Conservation (phyloP, 1,140 invertebrate genomes). For the Drosophila trapezifrons region DNA sequence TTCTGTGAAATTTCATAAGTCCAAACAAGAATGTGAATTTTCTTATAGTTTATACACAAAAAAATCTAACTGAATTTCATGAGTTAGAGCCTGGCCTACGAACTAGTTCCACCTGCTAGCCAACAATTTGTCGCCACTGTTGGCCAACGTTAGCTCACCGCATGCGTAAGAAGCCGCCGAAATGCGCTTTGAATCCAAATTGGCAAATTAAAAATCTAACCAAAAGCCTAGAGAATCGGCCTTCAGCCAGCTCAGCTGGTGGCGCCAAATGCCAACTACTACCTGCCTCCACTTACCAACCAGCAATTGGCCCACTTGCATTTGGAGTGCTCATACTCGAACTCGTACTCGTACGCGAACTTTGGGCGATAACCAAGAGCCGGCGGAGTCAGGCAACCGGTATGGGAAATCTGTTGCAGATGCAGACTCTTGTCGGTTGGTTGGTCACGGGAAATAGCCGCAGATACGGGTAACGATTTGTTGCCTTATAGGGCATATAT, state of each 20-base stretch:
- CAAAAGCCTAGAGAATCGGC: constrained; percentile 49
- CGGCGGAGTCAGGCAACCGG: constrained; percentile 57
- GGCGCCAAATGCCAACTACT: constrained; percentile 28
- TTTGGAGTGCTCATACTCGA: constrained; percentile 13
- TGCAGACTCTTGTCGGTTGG: constrained; percentile 50
- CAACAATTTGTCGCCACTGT: neutral
- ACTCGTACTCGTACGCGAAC: constrained; percentile 15
- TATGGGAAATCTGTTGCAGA: constrained; percentile 41
- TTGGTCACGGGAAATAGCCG: constrained; percentile 46
- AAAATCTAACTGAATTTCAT: neutral
- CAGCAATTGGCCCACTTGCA: constrained; percentile 61
- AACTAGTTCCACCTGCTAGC: constrained; percentile 35
- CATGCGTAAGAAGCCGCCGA: constrained; percentile 19
- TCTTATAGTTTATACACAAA: no score
- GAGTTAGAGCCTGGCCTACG: neutral
- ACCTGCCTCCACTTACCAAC: constrained; percentile 7
- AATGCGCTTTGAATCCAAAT: constrained; percentile 55
- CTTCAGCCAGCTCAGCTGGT: constrained; percentile 39
- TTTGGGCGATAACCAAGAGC: constrained; percentile 26
- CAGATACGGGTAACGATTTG: constrained; percentile 5
- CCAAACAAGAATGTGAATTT: neutral
- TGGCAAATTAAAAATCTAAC: constrained; percentile 48
- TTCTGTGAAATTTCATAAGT: neutral
- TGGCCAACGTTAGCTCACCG: constrained; percentile 13
- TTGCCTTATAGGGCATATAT: constrained; percentile 39